Evolutionary conservation across 2,797 vertebrate genomes (phyloP).

Genomic region (Schizothorax lantsangensis): DNA sequence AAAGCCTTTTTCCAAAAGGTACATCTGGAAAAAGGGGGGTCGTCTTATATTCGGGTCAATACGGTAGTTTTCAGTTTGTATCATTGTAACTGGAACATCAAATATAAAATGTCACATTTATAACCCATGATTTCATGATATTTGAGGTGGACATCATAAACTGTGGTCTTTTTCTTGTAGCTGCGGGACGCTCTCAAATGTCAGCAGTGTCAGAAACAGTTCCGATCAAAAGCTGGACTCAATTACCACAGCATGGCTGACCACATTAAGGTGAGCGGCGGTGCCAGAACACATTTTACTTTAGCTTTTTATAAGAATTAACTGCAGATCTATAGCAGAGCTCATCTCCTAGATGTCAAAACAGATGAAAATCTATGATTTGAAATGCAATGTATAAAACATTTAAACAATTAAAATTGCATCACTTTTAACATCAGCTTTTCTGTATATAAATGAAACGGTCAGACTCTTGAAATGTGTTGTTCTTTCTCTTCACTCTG

Average conservation of each 20-base stretch:
- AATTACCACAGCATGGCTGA: conserved; percentile 98
- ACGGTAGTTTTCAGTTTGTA: neutral
- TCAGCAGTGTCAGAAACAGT: conserved; percentile 96
- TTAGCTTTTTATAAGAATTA: neutral
- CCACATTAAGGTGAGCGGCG: conserved; percentile 77
- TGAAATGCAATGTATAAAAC: neutral
- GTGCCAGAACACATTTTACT: neutral
- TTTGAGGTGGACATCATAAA: neutral
- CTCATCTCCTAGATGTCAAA: neutral
- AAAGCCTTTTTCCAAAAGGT: no score
- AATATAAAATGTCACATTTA: conserved; percentile 11
- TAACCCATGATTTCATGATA: conserved; percentile 16
- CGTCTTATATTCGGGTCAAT: no score
- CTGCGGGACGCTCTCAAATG: conserved; percentile 96
- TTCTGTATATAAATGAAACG: neutral
- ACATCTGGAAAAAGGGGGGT: no score
- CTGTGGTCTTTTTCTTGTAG: conserved; percentile 72
- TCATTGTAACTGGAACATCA: neutral
- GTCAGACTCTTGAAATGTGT: neutral
- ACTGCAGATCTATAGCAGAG: neutral
- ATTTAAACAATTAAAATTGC: neutral
- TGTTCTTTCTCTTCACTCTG: neutral
- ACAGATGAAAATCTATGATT: neutral
- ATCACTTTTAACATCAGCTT: neutral
- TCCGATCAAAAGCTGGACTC: conserved; percentile 96